phyloP scores from a whole-genome alignment of 2,888 invertebrate genomes.

The Aromia moschata region DNA sequence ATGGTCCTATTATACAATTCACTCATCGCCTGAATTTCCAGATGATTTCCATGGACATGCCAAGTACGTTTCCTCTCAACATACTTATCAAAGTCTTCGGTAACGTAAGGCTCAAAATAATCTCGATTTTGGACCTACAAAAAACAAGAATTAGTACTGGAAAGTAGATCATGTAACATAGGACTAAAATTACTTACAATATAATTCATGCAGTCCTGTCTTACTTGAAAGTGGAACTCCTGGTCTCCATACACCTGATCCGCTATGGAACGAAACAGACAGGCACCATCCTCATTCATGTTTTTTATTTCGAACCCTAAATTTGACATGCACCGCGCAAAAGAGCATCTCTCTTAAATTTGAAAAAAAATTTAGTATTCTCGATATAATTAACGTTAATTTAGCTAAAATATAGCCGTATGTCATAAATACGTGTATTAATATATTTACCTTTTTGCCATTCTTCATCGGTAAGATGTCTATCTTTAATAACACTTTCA shows the following conservation, averaged over 20 bases:
- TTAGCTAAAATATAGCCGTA: too few species aligned
- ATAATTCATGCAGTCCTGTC: slow-evolving; percentile 89
- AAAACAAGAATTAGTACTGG: too few species aligned
- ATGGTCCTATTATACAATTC: slow-evolving; percentile 89
- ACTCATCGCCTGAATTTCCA: slow-evolving; percentile 90
- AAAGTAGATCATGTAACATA: too few species aligned
- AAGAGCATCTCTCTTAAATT: slow-evolving; percentile 56
- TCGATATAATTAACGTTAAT: slow-evolving; percentile 1
- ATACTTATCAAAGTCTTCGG: slow-evolving; percentile 87
- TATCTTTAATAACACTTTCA: slow-evolving; percentile 48
- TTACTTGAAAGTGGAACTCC: slow-evolving; percentile 84
- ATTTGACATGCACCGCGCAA: slow-evolving; percentile 68
- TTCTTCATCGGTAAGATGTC: slow-evolving; percentile 59
- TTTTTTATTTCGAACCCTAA: slow-evolving; percentile 81
- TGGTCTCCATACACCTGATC: slow-evolving; percentile 92
- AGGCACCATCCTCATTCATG: slow-evolving; percentile 90
- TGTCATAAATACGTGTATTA: too few species aligned
- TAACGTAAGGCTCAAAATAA: slow-evolving; percentile 87
- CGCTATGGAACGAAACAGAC: slow-evolving; percentile 87
- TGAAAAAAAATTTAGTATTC: slow-evolving; percentile 14
- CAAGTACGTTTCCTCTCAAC: slow-evolving; percentile 81
- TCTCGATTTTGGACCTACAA: slow-evolving; percentile 88
- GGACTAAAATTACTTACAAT: slow-evolving; percentile 78
- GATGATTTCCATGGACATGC: slow-evolving; percentile 87
- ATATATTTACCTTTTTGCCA: slow-evolving; percentile 49